A percentile compares a stretch with the other conserved stretches of the same genome.
Conservation (phyloP, 2,888 invertebrate genomes). For the Oscheius myriophilus region DNA sequence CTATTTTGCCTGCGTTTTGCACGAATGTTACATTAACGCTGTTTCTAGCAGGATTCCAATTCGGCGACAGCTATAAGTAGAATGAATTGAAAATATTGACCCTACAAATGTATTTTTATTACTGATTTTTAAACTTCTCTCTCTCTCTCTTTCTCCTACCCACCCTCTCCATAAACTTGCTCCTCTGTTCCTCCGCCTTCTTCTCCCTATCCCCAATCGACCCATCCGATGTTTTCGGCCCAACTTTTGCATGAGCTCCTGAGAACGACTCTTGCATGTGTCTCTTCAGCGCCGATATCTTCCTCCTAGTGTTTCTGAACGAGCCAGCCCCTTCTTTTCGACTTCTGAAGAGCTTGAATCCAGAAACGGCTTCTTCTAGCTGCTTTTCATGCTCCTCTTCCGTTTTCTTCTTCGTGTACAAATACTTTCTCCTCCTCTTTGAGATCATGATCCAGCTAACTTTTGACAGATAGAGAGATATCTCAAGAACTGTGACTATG, state of each 20-base stretch:
- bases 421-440: conserved; percentile 51
- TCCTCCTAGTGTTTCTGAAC: conserved; percentile 22
- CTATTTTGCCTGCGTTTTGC: too few species aligned
- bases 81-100: too few species aligned
- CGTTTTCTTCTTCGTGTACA: conserved; percentile 51
- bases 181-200: conserved; percentile 3
- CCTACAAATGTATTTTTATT: too few species aligned
- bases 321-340: conserved; percentile 33
- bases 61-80: too few species aligned
- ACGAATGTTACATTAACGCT: too few species aligned
- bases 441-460: conserved; percentile 64
- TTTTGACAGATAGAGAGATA: conserved; percentile 64
- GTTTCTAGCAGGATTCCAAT: too few species aligned
- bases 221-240: neutral
- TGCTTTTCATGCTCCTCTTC: conserved; percentile 47
- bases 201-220: conserved; percentile 10
- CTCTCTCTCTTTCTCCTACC: conserved; percentile 4
- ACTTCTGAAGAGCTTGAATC: conserved; percentile 42
- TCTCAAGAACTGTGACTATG: conserved; percentile 65
- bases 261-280: conserved; percentile 17
- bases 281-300: conserved; percentile 22
- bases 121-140: too few species aligned
- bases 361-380: conserved; percentile 46
- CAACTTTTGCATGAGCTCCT: conserved; percentile 5
- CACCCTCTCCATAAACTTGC: conserved; percentile 14